Base-by-base conservation (phyloP, 2,113 vertebrate species). In the Camelus dromedarius region DNA sequence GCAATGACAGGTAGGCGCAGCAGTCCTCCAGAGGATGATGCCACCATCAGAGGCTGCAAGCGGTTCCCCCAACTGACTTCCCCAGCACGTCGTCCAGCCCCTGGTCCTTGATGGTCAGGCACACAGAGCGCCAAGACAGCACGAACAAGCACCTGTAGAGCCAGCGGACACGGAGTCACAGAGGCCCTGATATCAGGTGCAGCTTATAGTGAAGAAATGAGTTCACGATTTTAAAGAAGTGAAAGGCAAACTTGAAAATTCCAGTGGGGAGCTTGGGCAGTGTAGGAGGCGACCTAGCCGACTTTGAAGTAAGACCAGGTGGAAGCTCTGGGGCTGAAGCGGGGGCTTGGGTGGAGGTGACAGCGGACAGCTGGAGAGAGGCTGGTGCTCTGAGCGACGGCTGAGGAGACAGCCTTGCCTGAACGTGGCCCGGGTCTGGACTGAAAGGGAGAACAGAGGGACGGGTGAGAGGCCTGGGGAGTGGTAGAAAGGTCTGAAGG, bases 71-170 rank as follows among this genome's bases (percentile, higher is more conserved):
- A 11, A 10, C 0, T 11, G 2, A 28, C 20, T 22, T 24, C 14
- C 13, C 67, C 5, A 14, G 18, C 3, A 1, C 1, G 20, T 0
- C 0, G 54, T 15, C 80, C 52, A 20, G 50, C 5, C 2, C 1
- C 7, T 13, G 2, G 42, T 19, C 46, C 7, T 3, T 1, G 70
- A 12, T 14, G 1, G 12, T 6, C 3, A 1, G 18, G 62, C 32
- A 3, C 46, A 0, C 4, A 13, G 20, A 22, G 60, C 18, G 2
- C 2, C 35, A 16, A 2, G 56, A 5, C 1, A 2, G 20, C 13
- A 4, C 11, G 48, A 19, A 48, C 46, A 1, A 19, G 50, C n/a
- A 11, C 26, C 80, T 15, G 77, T n/a, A 30, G 85, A n/a, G 42
- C 22, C 5, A 3, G 4, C 32, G 0, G 58, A 11, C 18, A 2